phyloP scores from a whole-genome alignment of 2,113 vertebrate species.

The Esox niger region DNA sequence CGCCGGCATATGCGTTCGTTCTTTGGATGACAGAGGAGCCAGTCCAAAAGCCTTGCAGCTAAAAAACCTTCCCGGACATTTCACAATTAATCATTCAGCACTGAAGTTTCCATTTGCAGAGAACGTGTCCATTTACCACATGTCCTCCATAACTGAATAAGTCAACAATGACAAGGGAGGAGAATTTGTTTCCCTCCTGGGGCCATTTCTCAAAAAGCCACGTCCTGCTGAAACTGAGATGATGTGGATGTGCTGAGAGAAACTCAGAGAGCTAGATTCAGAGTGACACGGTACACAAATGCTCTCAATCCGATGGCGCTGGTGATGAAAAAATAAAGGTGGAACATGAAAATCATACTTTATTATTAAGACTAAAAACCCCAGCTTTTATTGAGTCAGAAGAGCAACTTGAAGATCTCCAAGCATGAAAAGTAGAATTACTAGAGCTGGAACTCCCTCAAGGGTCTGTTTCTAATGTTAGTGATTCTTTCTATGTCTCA shows the following conservation, averaged over 20 bases:
- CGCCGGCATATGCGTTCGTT: not conserved
- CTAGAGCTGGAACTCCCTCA: no score
- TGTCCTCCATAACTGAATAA: slow-evolving; percentile 69
- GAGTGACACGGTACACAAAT: slow-evolving; percentile 45
- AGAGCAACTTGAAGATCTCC: slow-evolving; percentile 50
- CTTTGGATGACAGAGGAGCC: slow-evolving; percentile 27
- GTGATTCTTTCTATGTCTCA: no score
- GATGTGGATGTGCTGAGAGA: slow-evolving; percentile 54
- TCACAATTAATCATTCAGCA: slow-evolving; percentile 72
- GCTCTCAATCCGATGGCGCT: slow-evolving; percentile 36
- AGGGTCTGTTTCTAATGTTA: no score
- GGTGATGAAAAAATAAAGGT: slow-evolving; percentile 65
- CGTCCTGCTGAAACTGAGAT: slow-evolving; percentile 66
- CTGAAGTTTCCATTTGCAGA: slow-evolving; percentile 61
- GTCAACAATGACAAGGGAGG: slow-evolving; percentile 64
- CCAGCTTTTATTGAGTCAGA: slow-evolving; percentile 41
- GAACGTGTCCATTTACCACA: slow-evolving; percentile 63
- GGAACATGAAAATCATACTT: slow-evolving; percentile 57
- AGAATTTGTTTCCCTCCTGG: slow-evolving; percentile 59
- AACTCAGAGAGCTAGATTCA: slow-evolving; percentile 48
- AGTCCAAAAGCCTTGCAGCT: not conserved
- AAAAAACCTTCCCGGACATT: slow-evolving; percentile 17
- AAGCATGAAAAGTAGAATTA: not conserved
- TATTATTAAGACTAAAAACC: slow-evolving; percentile 64
- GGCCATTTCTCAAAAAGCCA: slow-evolving; percentile 67